Base-by-base conservation (phyloP, 2,113 vertebrate species). In the Calidris pygmaea region DNA sequence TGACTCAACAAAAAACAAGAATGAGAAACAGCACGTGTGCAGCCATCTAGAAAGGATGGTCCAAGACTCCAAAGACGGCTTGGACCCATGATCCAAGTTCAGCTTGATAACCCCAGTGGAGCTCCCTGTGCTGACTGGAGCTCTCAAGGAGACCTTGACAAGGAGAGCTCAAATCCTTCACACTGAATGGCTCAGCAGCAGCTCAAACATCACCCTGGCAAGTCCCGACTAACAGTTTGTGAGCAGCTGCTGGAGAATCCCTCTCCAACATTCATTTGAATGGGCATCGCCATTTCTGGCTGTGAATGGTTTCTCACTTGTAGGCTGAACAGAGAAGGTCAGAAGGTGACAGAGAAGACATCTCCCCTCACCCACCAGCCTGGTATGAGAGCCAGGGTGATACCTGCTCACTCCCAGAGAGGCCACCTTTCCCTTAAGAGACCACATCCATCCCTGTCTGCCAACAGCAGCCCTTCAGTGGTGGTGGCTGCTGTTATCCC, bases 401-500 rank as follows among this genome's bases (percentile, higher is more conserved):
- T 12, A 22, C 6, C 34, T 6, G n/a, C 66, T 55, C 35, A 2
- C 34, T 32, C 47, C 59, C 10, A 29, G 15, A 35, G 48, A 92
- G 15, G 14, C 35, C 48, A 26, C 21, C 20, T 41, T 10, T n/a
- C 26, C 53, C 35, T 34, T 8, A 11, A 9, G 27, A 59, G 26
- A 37, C 22, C 2, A 0, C 11, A 27, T 52, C 60, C 27, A 58
- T 3, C 63, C 30, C 0, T 2, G 4, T 23, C 56, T 21, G 37
- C 5, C 62, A 41, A 32, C 53, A 14, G 10, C 35, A 56, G 41
- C 50, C 39, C 65, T 14, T 15, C 18, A 16, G 15, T 4, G 8
- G 58, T 5, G 35, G 2, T 43, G 37, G 71, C 26, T 22, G 45
- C 58, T 45, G 15, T 10, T 32, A 7, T 5, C 66, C 7, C 17